Base-by-base conservation (phyloP, 2,797 vertebrate genomes). In the Argyrosomus regius region DNA sequence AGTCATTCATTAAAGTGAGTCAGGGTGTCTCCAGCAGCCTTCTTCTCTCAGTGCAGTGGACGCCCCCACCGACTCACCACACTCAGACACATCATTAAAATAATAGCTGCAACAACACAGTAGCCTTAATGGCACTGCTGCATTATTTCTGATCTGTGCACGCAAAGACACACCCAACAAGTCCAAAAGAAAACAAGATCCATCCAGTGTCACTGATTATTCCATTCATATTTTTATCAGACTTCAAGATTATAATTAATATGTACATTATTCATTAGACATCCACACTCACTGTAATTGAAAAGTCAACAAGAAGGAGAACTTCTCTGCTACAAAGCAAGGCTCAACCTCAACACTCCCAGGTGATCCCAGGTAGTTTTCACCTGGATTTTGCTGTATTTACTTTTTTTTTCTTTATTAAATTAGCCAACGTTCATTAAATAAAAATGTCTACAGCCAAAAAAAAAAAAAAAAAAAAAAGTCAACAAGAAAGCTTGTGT, bases 321-420 rank as follows among this genome's bases (percentile, higher is more conserved):
- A 28, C 59, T 45, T 50, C 56, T 58, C 49, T 53, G 75, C 84
- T 76, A 28, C 54, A 1, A 22, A 71, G 74, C 90, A 83, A 72
- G 86, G 80, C 89, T 64, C 63, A 48, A 83, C 87, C 78, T 90
- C 45, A 26, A 59, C 53, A 5, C 53, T 63, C 90, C 71, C 53
- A 3, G 17, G 76, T 57, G 89, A 69, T 9, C 53, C 1, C 1
- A 61, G n/a, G 13, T 46, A 62, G 2, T 56, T 86, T 46, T 58
- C 71, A 73, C 53, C 54, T 18, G 6, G 6, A 2, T 4, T 81
- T 26, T 53, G 48, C 59, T 62, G 35, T 6, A 9, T 17, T 24
- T 24, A 3, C 9, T 41, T 53, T 56, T 41, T 53, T 56, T 45
- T 17, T 43, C 4, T 48, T 63, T 17, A 81, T 88, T 53, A 71